Evolutionary conservation across 2,888 invertebrate species (phyloP), one percentile per base, ranked within the genome.

Genomic region (Drosophila limbata): DNA sequence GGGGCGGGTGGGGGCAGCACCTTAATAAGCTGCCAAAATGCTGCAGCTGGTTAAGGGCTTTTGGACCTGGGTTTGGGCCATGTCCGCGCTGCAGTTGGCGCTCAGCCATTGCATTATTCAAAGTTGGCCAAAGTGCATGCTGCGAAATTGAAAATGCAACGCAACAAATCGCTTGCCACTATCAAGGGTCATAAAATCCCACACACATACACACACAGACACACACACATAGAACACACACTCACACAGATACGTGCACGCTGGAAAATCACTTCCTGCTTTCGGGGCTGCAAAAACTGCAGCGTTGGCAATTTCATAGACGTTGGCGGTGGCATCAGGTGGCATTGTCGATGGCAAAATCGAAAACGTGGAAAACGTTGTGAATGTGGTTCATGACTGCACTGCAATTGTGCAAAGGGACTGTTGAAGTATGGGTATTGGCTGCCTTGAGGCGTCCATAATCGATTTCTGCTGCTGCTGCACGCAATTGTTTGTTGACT

Each of bases 91-190:
- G 73, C 64, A 73, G 72, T 73, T 76, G 69, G 69, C n/a, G 57
- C 48, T 17, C 51, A 37, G 65, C 73, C 69, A 71, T 81, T 84
- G 85, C 83, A 84, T 83, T 85, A 84, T 83, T 84, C 84, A 84
- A 85, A 84, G 84, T 80, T 78, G 77, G 77, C 73, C 67, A 84
- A 74, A 69, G 78, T 74, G 82, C 78, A 73, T 67, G 73, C 74
- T 75, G 77, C 85, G 57, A 85, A 85, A 85, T 85, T 86, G 84
- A 85, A 85, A 85, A 85, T 86, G 84, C 84, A 84, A 75, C 84
- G 84, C 86, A 85, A 85, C 83, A 85, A 86, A 85, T 86, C 84
- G 86, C 81, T 76, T 83, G 86, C 81, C 81, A 77, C 86, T 82
- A 84, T 83, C 85, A 84, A 77, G 84, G 85, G 84, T 84, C 85